Evolutionary conservation across 2,797 vertebrate genomes (phyloP).

Genomic region (Enteromius fasciolatus): DNA sequence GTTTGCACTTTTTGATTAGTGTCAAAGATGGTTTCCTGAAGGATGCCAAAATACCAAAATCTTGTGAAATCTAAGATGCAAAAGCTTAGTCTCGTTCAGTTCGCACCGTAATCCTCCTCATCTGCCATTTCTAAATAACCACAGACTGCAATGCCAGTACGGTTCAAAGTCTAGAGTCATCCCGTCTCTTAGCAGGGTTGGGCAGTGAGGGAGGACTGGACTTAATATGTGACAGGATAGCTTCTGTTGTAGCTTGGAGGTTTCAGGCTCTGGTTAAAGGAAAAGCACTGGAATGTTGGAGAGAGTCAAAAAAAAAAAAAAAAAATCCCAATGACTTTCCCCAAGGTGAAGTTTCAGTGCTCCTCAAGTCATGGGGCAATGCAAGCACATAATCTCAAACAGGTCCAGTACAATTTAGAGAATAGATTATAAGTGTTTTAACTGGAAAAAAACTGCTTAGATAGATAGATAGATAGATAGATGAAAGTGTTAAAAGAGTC

Average conservation of each 20-base stretch:
- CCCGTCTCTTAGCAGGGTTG: conserved; percentile 11
- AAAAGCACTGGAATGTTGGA: conserved; percentile 53
- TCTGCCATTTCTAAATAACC: conserved; percentile 10
- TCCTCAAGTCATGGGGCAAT: conserved; percentile 15
- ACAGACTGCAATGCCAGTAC: background rate
- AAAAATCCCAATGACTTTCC: conserved; percentile 50
- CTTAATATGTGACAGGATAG: conserved; percentile 48
- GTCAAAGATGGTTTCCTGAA: conserved; percentile 1
- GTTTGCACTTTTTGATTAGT: background rate
- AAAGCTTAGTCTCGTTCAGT: background rate
- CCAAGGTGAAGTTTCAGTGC: conserved; percentile 49
- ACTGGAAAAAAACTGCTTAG: background rate
- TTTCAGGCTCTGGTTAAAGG: conserved; percentile 31
- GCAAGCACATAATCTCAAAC: conserved; percentile 9
- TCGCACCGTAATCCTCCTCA: background rate
- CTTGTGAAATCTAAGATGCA: background rate
- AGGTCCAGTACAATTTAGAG: background rate
- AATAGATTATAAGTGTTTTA: background rate
- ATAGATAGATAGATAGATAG: no score
- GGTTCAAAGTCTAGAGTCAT: conserved; percentile 32
- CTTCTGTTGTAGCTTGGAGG: conserved; percentile 21
- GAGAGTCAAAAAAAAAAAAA: conserved; percentile 38
- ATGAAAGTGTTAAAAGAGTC: background rate
- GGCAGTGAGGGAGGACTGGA: conserved; percentile 33
- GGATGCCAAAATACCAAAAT: conserved; percentile 1